Evolutionary conservation across 2,888 invertebrate genomes (phyloP).

Genomic region (Cryptophagus acutangulus): DNA sequence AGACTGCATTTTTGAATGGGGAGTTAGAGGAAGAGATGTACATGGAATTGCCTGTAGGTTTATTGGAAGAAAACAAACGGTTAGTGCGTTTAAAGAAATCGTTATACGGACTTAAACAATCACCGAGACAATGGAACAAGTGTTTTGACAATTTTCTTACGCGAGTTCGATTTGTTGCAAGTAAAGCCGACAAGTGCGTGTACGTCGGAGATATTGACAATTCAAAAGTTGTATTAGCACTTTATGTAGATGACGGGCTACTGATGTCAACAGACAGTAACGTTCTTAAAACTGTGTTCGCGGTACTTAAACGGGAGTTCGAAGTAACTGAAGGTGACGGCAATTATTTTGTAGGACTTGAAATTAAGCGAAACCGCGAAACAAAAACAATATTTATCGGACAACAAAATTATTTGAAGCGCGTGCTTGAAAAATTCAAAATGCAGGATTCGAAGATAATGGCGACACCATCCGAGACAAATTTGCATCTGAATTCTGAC

Average conservation of each 20-base stretch:
- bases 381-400: slow-evolving; percentile 14
- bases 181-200: slow-evolving; percentile 28
- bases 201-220: no score
- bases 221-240: no score
- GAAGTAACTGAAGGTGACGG: slow-evolving; percentile 9
- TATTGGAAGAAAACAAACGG: slow-evolving; percentile 36
- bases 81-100: neutral
- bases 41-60: slow-evolving; percentile 30
- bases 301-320: no score
- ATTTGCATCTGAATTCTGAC: slow-evolving; percentile 3
- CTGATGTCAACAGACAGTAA: no score
- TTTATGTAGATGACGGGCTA: no score
- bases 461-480: slow-evolving; percentile 10
- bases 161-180: slow-evolving; percentile 27
- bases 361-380: slow-evolving; percentile 9
- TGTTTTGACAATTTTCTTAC: slow-evolving; percentile 30
- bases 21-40: no score
- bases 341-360: slow-evolving; percentile 14
- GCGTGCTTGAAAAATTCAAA: slow-evolving; percentile 11
- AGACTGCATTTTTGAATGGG: no score
- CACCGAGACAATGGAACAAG: slow-evolving; percentile 29
- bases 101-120: slow-evolving; percentile 1
- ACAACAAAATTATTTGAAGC: slow-evolving; percentile 9
- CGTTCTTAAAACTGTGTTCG: no score
- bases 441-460: slow-evolving; percentile 9